Base-by-base conservation (phyloP, 2,113 vertebrate species). In the Anhinga rufa region DNA sequence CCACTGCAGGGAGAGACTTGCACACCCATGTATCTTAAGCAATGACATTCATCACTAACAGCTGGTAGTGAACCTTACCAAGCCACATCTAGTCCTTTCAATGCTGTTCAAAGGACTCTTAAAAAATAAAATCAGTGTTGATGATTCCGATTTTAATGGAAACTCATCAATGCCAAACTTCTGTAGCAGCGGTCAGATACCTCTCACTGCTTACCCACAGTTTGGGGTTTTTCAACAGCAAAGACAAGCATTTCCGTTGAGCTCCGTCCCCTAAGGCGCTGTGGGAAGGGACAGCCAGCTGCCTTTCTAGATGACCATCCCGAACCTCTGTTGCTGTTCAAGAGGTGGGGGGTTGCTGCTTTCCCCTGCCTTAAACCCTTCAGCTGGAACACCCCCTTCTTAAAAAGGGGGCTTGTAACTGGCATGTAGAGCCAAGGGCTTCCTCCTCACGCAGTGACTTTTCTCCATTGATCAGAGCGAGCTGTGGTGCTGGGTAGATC, bases 401-500 rank as follows among this genome's bases (percentile, higher is more conserved):
- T 34, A 54, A 24, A n/a, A 70, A 14, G 2, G 13, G 17, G 12
- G 10, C 12, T 40, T 61, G 28, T 46, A 31, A 25, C 14, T 4
- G n/a, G 34, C 24, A 44, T 0, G 1, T 44, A 6, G 2, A 60
- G 75, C 21, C 13, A 12, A 6, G n/a, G 49, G 9, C 26, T 62
- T 52, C n/a, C 24, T 40, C 21, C 46, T 22, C n/a, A 16, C 14
- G 5, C 38, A 17, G 24, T 34, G 48, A 10, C 7, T 3, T 3
- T 22, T 31, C 12, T 71, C 19, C 20, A 4, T 20, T 31, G 16
- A 61, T 19, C 10, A 46, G 44, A 17, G 44, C 7, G 17, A 46
- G 48, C 46, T 31, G 1, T 1, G 20, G 29, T 22, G n/a, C 26
- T 21, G 17, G 49, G 32, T 31, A 0, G 0, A 3, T 14, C 15